These are phyloP conservation scores for Drosophila yakuba DNA, from an alignment of 1,140 invertebrate species.

Conservation along the genomic window DNA sequence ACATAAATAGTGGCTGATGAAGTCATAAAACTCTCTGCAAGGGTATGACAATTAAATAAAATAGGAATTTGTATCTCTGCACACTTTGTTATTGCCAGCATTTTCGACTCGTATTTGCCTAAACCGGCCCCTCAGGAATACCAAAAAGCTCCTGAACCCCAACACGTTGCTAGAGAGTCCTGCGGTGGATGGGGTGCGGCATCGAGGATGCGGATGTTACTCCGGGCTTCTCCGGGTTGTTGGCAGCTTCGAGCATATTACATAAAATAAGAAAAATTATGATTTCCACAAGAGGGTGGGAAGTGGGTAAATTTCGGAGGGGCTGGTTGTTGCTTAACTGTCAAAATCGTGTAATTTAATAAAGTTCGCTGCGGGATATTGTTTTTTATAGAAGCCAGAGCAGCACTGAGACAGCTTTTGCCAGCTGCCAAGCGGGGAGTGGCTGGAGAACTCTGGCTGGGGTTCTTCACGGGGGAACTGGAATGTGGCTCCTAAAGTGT, in stretches of 20 bases:
- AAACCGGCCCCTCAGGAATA: slow-evolving; percentile 78
- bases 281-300: slow-evolving; percentile 51
- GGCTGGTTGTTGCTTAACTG: slow-evolving; percentile 72
- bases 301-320: background rate
- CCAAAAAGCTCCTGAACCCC: slow-evolving; percentile 21
- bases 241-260: slow-evolving; percentile 70
- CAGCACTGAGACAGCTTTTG: slow-evolving; percentile 55
- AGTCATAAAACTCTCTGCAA: slow-evolving; percentile 17
- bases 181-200: background rate
- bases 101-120: slow-evolving; percentile 67
- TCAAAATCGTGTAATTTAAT: slow-evolving; percentile 84
- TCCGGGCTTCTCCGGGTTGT: slow-evolving; percentile 27
- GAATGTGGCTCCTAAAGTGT: slow-evolving; percentile 51
- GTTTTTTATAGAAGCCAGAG: slow-evolving; percentile 61
- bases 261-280: slow-evolving; percentile 82
- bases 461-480: background rate
- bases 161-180: slow-evolving; percentile 69
- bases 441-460: slow-evolving; percentile 36
- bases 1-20: background rate
- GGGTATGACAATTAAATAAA: slow-evolving; percentile 50
- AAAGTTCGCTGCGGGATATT: slow-evolving; percentile 84
- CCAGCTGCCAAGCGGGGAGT: slow-evolving; percentile 59
- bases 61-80: slow-evolving; percentile 41
- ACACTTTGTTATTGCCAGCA: slow-evolving; percentile 53
- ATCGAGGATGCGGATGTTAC: background rate